A percentile compares a stretch with the other conserved stretches of the same genome.
These are phyloP conservation scores for Leptocoma aspasia DNA, from an alignment of 2,113 vertebrate species.

Conservation along the genomic window DNA sequence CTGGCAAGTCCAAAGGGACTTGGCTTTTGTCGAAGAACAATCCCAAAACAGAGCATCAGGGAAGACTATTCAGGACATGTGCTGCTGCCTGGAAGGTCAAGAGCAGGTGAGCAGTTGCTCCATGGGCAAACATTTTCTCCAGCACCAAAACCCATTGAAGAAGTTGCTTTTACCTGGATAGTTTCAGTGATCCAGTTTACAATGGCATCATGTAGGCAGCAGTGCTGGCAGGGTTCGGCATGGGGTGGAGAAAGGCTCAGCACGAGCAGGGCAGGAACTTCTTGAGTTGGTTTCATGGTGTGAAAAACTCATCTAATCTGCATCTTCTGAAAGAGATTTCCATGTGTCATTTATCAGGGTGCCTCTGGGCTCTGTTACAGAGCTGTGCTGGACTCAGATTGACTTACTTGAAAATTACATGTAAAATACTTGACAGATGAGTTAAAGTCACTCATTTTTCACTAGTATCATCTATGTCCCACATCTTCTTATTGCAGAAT, in stretches of 20 bases:
- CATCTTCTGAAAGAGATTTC: not conserved
- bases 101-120: not conserved
- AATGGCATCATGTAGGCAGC: rapidly evolving
- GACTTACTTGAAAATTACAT: not conserved
- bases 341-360: not conserved
- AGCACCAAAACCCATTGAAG: not conserved
- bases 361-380: not conserved
- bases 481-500: not conserved
- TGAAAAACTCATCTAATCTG: not conserved
- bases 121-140: not conserved
- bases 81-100: not conserved
- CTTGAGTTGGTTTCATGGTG: not conserved
- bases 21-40: not conserved
- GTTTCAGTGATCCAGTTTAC: not conserved
- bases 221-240: not conserved
- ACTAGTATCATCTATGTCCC: not conserved
- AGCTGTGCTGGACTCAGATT: not conserved
- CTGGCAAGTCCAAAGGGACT: not conserved
- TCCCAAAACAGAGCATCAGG: not conserved
- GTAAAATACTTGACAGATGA: not conserved
- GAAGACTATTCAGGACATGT: not conserved
- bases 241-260: not conserved
- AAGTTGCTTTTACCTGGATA: not conserved
- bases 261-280: not conserved
- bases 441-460: not conserved